Conservation (phyloP, 2,113 vertebrate species). For the Echinops telfairi region DNA sequence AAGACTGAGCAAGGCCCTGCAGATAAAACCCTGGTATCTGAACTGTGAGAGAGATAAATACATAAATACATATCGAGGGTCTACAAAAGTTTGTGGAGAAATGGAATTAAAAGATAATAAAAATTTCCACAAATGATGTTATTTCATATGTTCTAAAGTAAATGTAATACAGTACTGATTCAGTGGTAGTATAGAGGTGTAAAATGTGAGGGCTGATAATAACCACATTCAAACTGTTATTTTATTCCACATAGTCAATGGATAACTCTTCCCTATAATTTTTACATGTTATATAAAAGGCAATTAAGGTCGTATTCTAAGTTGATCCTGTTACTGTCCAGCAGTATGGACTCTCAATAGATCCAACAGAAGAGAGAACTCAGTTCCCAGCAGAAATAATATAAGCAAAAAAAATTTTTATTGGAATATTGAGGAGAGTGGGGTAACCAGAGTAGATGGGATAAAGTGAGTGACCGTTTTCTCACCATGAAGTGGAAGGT, state of each 20-base stretch:
- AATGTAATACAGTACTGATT: background rate
- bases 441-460: background rate
- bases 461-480: background rate
- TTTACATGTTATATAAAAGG: too few species aligned
- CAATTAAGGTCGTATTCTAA: background rate
- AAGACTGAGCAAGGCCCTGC: conserved; percentile 10
- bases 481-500: background rate
- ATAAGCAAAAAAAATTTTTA: background rate
- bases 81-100: too few species aligned
- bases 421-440: background rate
- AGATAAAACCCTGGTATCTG: background rate
- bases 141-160: background rate
- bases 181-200: background rate
- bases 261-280: background rate
- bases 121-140: too few species aligned
- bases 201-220: background rate
- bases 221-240: background rate
- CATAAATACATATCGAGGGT: background rate
- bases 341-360: background rate
- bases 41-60: background rate
- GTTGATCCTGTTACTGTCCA: too few species aligned
- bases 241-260: background rate
- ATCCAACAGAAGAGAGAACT: background rate
- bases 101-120: too few species aligned
- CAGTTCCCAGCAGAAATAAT: background rate